Conservation (phyloP, 2,113 vertebrate genomes). For the Passer domesticus region DNA sequence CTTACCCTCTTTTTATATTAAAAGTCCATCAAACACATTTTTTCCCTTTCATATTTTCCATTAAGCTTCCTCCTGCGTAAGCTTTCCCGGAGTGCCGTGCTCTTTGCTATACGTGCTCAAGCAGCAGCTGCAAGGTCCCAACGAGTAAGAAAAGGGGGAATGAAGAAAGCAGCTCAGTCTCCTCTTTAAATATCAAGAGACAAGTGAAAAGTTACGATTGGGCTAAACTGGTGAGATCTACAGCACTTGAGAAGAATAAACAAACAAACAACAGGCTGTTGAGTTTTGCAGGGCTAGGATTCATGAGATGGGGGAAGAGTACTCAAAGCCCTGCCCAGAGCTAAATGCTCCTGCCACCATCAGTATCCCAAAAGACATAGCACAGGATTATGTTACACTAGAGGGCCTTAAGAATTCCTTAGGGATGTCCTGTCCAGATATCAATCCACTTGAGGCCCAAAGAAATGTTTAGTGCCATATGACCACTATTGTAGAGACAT, state of each 20-base stretch:
- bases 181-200: neutral
- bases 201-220: constrained; percentile 1
- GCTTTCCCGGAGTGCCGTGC: constrained; percentile 23
- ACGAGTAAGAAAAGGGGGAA: neutral
- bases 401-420: neutral
- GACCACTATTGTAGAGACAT: neutral
- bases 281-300: neutral
- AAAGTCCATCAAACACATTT: constrained; percentile 79
- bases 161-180: neutral
- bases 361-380: neutral
- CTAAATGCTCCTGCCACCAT: neutral
- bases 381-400: neutral
- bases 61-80: constrained; percentile 50
- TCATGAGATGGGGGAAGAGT: neutral
- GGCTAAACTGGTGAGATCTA: constrained; percentile 18
- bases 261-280: neutral
- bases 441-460: neutral
- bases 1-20: constrained; percentile 68
- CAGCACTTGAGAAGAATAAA: constrained; percentile 24
- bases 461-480: neutral
- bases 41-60: constrained; percentile 73
- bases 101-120: constrained; percentile 44
- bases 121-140: constrained; percentile 4
- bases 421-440: neutral
- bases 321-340: neutral